Evolutionary conservation across 1,140 invertebrate genomes (phyloP).

Genomic region (Dendrolimus kikuchii): DNA sequence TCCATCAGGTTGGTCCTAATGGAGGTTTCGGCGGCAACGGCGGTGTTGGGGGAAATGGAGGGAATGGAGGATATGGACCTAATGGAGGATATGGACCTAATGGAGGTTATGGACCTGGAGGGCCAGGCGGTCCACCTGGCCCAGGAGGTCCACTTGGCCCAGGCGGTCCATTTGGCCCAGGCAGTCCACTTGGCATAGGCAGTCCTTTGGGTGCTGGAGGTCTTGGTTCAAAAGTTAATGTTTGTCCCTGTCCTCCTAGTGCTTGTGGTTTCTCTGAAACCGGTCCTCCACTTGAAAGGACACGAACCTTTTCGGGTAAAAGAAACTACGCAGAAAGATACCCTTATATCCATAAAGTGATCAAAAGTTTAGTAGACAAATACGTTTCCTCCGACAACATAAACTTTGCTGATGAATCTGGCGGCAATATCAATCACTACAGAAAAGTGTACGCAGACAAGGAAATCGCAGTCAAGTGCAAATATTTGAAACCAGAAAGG

Average conservation of each 20-base stretch:
- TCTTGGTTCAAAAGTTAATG: too few relatives aligned
- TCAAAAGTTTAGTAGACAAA: conserved; percentile 35
- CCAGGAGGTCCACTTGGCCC: conserved; percentile 29
- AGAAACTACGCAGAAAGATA: conserved; percentile 47
- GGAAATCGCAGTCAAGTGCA: conserved; percentile 46
- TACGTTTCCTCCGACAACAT: conserved; percentile 44
- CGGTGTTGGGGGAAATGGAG: conserved; percentile 16
- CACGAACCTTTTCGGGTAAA: conserved; percentile 39
- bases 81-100: conserved; percentile 33
- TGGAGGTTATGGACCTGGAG: conserved; percentile 28
- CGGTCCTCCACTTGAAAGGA: conserved; percentile 10
- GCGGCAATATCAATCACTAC: conserved; percentile 29
- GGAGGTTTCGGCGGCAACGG: conserved; percentile 45
- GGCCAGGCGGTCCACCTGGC: conserved; percentile 30
- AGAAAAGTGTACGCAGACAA: conserved; percentile 30
- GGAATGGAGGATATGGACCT: conserved; percentile 30
- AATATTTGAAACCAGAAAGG: conserved; percentile 30
- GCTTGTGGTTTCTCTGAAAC: conserved; percentile 1
- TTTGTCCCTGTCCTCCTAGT: conserved; percentile 1
- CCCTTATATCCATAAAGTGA: conserved; percentile 46
- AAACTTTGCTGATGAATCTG: conserved; percentile 46
- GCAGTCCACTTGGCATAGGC: conserved; percentile 3
- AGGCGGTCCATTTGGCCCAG: conserved; percentile 20
- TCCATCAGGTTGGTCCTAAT: conserved; percentile 50
- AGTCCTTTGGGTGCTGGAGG: conserved; percentile 11